Base-by-base conservation (phyloP, 2,888 invertebrate genomes). In the Zygaena filipendulae region DNA sequence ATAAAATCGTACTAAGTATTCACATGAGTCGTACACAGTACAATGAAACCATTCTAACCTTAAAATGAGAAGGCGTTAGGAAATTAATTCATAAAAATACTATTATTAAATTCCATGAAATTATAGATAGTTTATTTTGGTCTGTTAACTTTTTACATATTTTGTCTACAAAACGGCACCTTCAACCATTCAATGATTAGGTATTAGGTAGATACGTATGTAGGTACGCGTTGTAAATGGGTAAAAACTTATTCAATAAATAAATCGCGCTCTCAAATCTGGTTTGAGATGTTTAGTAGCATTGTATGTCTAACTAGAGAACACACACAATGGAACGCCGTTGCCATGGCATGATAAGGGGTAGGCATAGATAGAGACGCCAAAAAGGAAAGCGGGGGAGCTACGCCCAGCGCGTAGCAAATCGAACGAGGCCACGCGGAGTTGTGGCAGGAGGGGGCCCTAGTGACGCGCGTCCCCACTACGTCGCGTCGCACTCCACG, bases 1-100 rank as follows among this genome's bases (percentile, higher is more conserved):
- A 77, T 79, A 71, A 77, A 71, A 74, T 74, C 75, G 67, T 69
- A 71, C 72, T 75, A 75, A 74, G 69, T 75, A 71, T 71, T 68
- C 69, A 77, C 72, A 66, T 64, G 59, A 58, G 54, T 61, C 63
- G 70, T 72, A 70, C 64, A 69, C 55, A 55, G 66, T 70, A 70
- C 67, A 72, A 71, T 67, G 64, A 62, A 68, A 67, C 62, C 67
- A 66, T 62, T 68, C 64, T 69, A 62, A 72, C 64, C 63, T 64
- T 58, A 63, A 68, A 67, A 68, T 61, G 54, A 69, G 62, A 74
- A 71, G 72, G 70, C 68, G 67, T 69, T 64, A 64, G 59, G 57
- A 55, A n/a, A 66, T 64, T 51, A 67, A 61, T 52, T 66, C 58
- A 56, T 59, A 59, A 56, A 53, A 56, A n/a, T n/a, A n/a, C n/a